Evolutionary conservation across 1,140 invertebrate species (phyloP), one percentile per base, ranked within the genome.

Genomic region (Drosophila tani): DNA sequence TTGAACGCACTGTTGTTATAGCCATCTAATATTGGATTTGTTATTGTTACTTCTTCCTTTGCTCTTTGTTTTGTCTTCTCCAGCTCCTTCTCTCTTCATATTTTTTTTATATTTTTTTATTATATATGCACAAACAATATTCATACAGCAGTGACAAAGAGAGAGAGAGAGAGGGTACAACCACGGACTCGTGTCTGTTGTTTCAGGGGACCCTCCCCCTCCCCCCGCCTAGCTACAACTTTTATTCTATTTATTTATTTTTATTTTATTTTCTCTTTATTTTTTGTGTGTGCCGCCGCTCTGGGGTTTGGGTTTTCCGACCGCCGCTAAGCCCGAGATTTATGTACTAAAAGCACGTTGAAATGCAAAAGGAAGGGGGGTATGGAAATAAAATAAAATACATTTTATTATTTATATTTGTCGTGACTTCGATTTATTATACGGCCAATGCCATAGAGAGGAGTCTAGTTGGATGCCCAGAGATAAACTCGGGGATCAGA

Each of bases 371-470:
- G 74, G 17, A 24, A 35, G 21, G 35, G 68, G 43, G 38, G 50
- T 38, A 81, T 81, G 73, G 63, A 75, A 87, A 83, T 86, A 79
- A 86, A 87, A 88, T 85, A 85, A 85, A 85, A 84, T 84, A 81
- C 82, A 88, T 88, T 83, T 88, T 87, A 87, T 87, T 87, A 87
- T 87, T 87, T 87, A 87, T 87, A 88, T 87, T 88, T 88, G 84
- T 87, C 84, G 71, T 87, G 84, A 87, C 84, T 87, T 87, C 84
- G 84, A 87, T 87, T 87, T 87, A 87, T 87, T 86, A 82, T 79
- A 68, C 47, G 65, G 62, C 79, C 75, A 75, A 60, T 49, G 45
- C 81, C 45, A 40, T 51, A 56, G 47, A 76, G 71, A 51, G 46
- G 46, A 29, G 46, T 76, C 51, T 75, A 76, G 73, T 75, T 75